Evolutionary conservation across 2,797 vertebrate genomes (phyloP).

Genomic region (Buphagus erythrorhynchus): DNA sequence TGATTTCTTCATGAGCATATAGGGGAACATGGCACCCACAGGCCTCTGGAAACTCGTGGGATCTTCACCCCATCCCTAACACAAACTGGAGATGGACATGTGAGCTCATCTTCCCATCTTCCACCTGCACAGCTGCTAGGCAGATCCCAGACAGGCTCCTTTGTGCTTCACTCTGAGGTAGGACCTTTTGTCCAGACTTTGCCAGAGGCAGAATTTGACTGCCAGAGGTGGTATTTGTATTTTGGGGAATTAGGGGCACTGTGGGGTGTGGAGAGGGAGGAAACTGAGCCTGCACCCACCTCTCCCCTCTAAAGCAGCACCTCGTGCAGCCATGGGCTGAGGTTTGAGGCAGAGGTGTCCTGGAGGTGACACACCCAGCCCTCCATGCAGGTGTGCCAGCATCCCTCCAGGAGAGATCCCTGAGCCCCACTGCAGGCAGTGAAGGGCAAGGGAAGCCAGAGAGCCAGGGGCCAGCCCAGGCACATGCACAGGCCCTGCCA

Average conservation of each 20-base stretch:
- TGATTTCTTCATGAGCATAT: background rate
- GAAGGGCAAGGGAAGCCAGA: accelerated
- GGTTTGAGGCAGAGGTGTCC: background rate
- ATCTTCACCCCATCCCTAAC: background rate
- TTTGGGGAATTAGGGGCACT: background rate
- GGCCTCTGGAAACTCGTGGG: background rate
- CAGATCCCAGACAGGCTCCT: background rate
- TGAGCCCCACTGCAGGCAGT: accelerated
- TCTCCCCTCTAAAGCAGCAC: background rate
- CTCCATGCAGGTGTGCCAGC: background rate
- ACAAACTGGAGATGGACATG: background rate
- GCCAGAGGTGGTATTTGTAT: background rate
- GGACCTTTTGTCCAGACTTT: background rate
- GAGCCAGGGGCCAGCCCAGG: background rate
- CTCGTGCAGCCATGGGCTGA: accelerated
- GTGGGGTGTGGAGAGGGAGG: background rate
- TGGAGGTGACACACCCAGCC: background rate
- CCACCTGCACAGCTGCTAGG: background rate
- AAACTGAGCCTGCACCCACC: background rate
- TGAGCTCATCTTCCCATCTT: background rate
- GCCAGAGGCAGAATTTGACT: background rate
- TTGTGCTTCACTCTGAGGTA: background rate
- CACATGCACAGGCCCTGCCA: background rate
- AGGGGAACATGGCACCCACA: background rate
- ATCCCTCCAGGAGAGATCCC: background rate